A percentile compares a stretch with the other conserved stretches of the same genome.
phyloP scores from a whole-genome alignment of 2,888 invertebrate genomes.

The Gymnosoma rotundatum region DNA sequence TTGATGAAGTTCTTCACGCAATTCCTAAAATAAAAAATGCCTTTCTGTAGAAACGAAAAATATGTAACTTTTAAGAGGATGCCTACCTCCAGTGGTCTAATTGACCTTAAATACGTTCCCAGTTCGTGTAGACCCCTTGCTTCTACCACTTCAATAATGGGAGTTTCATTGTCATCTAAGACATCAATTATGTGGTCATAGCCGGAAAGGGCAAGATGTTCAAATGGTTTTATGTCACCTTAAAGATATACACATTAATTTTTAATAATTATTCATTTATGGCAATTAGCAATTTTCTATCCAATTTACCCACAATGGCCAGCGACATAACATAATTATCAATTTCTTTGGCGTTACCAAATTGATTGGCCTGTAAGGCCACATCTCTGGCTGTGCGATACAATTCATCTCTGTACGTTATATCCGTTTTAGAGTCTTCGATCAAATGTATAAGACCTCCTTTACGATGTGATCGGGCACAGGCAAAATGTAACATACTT shows the following conservation, averaged over 20 bases:
- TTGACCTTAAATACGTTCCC: slow-evolving; percentile 87
- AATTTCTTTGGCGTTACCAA: slow-evolving; percentile 91
- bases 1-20: slow-evolving; percentile 89
- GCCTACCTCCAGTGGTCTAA: slow-evolving; percentile 89
- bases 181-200: slow-evolving; percentile 94
- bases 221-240: slow-evolving; percentile 87
- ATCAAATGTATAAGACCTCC: slow-evolving; percentile 91
- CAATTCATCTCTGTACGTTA: slow-evolving; percentile 92
- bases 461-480: slow-evolving; percentile 90
- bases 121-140: slow-evolving; percentile 87
- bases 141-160: slow-evolving; percentile 87
- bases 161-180: slow-evolving; percentile 87
- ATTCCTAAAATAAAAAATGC: slow-evolving; percentile 84
- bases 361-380: slow-evolving; percentile 89
- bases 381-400: slow-evolving; percentile 94
- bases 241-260: neutral
- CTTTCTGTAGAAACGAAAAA: neutral
- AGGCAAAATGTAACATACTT: slow-evolving; percentile 94
- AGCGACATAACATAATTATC: slow-evolving; percentile 90
- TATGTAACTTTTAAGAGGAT: neutral
- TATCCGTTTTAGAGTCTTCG: slow-evolving; percentile 90
- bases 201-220: slow-evolving; percentile 87
- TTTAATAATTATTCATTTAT: neutral
- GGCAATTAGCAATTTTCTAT: neutral
- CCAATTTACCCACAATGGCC: slow-evolving; percentile 88